Evolutionary conservation across 2,797 vertebrate species (phyloP).

Genomic region (Garrulus glandarius): DNA sequence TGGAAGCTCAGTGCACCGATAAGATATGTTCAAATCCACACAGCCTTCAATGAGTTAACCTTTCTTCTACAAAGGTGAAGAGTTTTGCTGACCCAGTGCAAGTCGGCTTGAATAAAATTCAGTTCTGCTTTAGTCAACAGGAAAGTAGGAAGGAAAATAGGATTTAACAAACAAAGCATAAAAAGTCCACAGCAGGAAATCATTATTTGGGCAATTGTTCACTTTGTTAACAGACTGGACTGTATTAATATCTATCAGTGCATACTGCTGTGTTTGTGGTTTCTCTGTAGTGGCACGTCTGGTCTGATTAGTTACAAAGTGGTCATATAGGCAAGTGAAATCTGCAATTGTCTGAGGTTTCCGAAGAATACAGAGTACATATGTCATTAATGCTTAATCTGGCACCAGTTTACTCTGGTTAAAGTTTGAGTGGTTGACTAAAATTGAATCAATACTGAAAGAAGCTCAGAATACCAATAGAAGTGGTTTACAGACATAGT

Average conservation of each 20-base stretch:
- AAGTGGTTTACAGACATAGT: constrained; percentile 67
- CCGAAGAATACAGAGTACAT: constrained; percentile 18
- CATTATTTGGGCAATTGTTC: constrained; percentile 77
- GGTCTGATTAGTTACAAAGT: constrained; percentile 71
- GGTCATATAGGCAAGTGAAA: constrained; percentile 25
- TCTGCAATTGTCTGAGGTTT: constrained; percentile 44
- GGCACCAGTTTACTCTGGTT: constrained; percentile 45
- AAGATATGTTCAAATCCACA: neutral
- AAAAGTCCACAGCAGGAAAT: constrained; percentile 73
- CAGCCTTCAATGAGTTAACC: constrained; percentile 60
- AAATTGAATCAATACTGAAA: constrained; percentile 57
- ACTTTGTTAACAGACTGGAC: constrained; percentile 73
- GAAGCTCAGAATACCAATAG: constrained; percentile 53
- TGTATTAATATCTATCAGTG: constrained; percentile 65
- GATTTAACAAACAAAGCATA: constrained; percentile 82
- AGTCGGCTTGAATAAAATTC: constrained; percentile 64
- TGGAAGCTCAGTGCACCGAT: neutral
- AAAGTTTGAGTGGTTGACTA: constrained; percentile 9
- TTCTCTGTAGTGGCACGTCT: constrained; percentile 63
- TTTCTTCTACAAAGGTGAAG: constrained; percentile 21
- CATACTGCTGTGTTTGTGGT: constrained; percentile 57
- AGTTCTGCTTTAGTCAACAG: constrained; percentile 79
- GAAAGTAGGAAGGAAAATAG: constrained; percentile 80
- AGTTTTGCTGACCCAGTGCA: constrained; percentile 73
- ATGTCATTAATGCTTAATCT: constrained; percentile 57